Base-by-base conservation (phyloP, 1,140 invertebrate genomes). In the Helicoverpa zea region DNA sequence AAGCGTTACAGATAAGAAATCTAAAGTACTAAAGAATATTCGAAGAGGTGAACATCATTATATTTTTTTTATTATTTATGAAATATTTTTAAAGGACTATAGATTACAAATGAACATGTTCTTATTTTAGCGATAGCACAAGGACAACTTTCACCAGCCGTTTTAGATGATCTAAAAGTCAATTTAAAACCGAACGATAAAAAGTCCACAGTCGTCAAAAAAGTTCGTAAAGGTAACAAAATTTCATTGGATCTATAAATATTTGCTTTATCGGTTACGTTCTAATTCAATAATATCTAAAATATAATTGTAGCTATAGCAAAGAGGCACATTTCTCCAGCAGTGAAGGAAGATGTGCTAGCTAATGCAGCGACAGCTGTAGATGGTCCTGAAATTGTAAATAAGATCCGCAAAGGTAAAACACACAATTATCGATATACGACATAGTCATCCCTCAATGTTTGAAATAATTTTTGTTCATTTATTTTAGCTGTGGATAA, bases 401-500 rank as follows among this genome's bases (percentile, higher is more conserved):
- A 16, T 14, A 64, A 64, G 2, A 47, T 64, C 47, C 63, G 63
- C 47, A 64, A 64, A 64, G 63, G 63, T 64, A 64, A 35, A 23
- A 23, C 23, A 23, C 23, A 23, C 23, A 23, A 2, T n/a, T 23
- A 23, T 23, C 2, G 23, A 23, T 23, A 23, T 9, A 43, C 9
- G 35, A 5, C 7, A 9, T 54, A 2, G n/a, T 54, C 0, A 54
- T 54, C 52, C 3, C 18, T 16, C 18, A 0, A 12, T 11, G 3
- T 43, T 16, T 14, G n/a, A 16, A 30, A 30, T 63, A 35, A 47
- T 35, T 1, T n/a, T 2, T 16, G 5, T 43, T 43, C 35, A 2
- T 43, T 47, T 43, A 64, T 64, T 64, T 64, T 30, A 64, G 63
- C 63, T 47, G 63, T 64, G n/a, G n/a, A 64, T 7, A 16, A 64